Base-by-base conservation (phyloP, 2,888 invertebrate species). In the Aleiodes leptofemur region DNA sequence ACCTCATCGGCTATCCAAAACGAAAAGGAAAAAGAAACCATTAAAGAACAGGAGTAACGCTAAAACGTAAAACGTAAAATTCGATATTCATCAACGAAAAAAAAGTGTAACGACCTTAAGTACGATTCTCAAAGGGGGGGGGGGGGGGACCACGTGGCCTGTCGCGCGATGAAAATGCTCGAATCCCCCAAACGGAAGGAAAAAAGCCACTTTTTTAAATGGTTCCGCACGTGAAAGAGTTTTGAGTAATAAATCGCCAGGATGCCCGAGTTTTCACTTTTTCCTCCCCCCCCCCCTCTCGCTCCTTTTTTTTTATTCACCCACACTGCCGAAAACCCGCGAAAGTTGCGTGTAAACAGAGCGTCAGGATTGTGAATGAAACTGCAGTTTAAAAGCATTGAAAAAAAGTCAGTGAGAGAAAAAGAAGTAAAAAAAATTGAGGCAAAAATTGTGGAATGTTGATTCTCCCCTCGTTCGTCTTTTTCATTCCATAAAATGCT, bases 371-470 rank as follows among this genome's bases (percentile, higher is more conserved):
- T 43, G 64, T 64, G 64, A 64, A 64, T 64, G 64, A 64, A 64
- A 64, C 64, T 64, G 64, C 64, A 64, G 64, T 64, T 64, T 64
- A 48, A 64, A 64, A 64, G 13, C 14, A 8, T 43, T 43, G 23
- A 70, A 55, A 70, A 66, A 73, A 29, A 34, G 53, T 55, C 59
- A 38, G 72, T 66, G 76, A 69, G 68, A 38, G 53, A 64, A 55
- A 71, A 38, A 53, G 73, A 70, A 66, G 23, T 2, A 66, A 73
- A 38, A 34, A 53, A 61, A 71, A 48, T 71, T 69, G 76, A 69
- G 68, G 70, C 76, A 74, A 77, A 78, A 79, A 75, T 73, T 78
- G 80, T 75, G 75, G 75, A 69, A 75, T 76, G 72, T 74, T 74
- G 71, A 75, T 80, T 76, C 73, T 68, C 68, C 50, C 13, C 48